Conservation (phyloP, 2,888 invertebrate genomes). For the Pharmacophagus antenor region DNA sequence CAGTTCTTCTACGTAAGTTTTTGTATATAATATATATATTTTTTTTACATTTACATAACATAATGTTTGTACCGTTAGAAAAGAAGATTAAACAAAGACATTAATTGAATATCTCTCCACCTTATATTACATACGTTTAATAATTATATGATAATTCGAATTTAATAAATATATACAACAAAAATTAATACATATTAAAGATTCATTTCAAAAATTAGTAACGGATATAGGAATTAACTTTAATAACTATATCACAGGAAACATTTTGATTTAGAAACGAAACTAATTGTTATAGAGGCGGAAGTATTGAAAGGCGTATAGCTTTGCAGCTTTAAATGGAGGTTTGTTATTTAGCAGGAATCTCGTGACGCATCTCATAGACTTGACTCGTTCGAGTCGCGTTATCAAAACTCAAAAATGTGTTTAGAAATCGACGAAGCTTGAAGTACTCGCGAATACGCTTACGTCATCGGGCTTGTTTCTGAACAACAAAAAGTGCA, state of each 20-base stretch:
- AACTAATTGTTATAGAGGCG: not conserved
- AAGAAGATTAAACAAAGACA: not conserved
- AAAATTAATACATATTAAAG: too few species aligned
- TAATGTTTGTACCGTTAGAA: too few species aligned
- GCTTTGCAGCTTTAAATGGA: slow-evolving; percentile 28
- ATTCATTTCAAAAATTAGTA: too few species aligned
- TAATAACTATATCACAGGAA: too few species aligned
- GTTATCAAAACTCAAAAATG: slow-evolving; percentile 1
- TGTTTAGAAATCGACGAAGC: slow-evolving; percentile 9
- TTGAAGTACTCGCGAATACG: slow-evolving; percentile 18
- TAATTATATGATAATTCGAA: too few species aligned
- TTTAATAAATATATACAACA: too few species aligned
- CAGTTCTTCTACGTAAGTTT: slow-evolving; percentile 26
- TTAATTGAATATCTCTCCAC: not conserved
- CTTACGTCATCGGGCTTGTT: slow-evolving; percentile 27
- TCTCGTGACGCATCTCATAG: not conserved
- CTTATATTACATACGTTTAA: too few species aligned
- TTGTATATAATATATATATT: slow-evolving; percentile 3
- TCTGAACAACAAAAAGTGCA: not conserved
- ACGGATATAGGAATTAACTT: too few species aligned
- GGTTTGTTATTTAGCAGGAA: not conserved
- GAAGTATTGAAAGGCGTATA: slow-evolving; percentile 5
- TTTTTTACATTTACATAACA: not conserved
- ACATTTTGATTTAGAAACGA: not conserved
- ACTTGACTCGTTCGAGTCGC: not conserved